A percentile compares a stretch with the other conserved stretches of the same genome.
These are phyloP conservation scores for Panagrolaimus sp. DNA, from an alignment of 1,140 invertebrate species.

Conservation along the genomic window DNA sequence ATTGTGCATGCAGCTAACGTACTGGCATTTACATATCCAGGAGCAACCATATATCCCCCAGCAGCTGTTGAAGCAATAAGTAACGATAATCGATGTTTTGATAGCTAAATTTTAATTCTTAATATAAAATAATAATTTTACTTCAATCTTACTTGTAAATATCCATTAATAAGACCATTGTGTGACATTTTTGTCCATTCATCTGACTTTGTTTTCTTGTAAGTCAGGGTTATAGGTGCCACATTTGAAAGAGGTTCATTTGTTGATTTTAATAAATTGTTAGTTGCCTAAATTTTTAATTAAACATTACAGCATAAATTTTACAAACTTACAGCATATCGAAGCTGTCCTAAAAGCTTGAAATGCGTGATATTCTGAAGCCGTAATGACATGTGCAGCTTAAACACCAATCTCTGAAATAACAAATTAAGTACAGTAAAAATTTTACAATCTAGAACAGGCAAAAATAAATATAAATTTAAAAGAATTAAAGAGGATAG, in stretches of 20 bases:
- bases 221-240: background rate
- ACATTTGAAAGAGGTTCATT: background rate
- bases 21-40: conserved; percentile 72
- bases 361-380: background rate
- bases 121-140: conserved; percentile 73
- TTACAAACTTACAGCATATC: background rate
- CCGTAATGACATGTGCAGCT: no score
- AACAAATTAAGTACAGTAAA: no score
- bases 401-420: no score
- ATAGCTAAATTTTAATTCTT: conserved; percentile 39
- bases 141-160: conserved; percentile 75
- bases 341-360: conserved; percentile 5
- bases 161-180: conserved; percentile 36
- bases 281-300: background rate
- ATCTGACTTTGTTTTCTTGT: conserved; percentile 21
- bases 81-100: conserved; percentile 54
- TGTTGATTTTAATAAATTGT: no score
- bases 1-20: conserved; percentile 70
- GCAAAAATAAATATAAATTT: no score
- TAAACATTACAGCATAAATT: background rate
- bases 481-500: no score
- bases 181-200: conserved; percentile 50
- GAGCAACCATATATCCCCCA: conserved; percentile 87
- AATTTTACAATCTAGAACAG: no score
- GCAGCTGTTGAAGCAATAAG: conserved; percentile 88